Conservation (phyloP, 2,113 vertebrate species). For the Pycnonotus jocosus region DNA sequence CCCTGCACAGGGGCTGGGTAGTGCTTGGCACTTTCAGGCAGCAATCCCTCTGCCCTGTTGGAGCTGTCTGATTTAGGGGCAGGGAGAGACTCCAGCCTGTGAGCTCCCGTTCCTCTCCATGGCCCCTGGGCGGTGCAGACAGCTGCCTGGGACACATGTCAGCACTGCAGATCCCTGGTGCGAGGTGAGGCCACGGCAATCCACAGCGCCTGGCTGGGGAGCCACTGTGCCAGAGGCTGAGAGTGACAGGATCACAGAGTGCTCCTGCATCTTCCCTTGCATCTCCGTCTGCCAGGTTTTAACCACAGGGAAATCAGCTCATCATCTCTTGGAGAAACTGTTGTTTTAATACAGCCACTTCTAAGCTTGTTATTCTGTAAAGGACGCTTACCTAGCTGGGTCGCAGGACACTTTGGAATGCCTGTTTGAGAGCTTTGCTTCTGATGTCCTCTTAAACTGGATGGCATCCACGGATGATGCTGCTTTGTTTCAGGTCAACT, state of each 20-base stretch:
- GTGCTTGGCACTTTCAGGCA: background rate
- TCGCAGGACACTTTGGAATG: background rate
- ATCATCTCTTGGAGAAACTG: background rate
- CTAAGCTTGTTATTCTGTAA: background rate
- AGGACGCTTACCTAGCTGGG: background rate
- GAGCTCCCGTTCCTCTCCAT: background rate
- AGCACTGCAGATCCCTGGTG: background rate
- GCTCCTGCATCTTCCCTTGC: background rate
- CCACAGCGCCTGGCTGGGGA: background rate
- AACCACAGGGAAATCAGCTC: background rate
- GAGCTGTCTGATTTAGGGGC: background rate
- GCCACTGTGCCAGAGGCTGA: background rate
- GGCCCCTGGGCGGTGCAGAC: background rate
- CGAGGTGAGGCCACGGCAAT: background rate
- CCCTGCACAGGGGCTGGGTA: rapidly evolving
- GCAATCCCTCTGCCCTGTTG: background rate
- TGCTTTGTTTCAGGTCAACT: background rate
- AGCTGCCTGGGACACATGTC: background rate
- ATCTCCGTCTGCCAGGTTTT: background rate
- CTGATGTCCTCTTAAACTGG: background rate
- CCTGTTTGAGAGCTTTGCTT: background rate
- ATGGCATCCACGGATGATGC: background rate
- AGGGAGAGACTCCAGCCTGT: background rate
- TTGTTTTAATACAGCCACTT: background rate
- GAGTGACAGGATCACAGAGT: background rate